Base-by-base conservation (phyloP, 2,888 invertebrate genomes). In the Latrodectus elegans region DNA sequence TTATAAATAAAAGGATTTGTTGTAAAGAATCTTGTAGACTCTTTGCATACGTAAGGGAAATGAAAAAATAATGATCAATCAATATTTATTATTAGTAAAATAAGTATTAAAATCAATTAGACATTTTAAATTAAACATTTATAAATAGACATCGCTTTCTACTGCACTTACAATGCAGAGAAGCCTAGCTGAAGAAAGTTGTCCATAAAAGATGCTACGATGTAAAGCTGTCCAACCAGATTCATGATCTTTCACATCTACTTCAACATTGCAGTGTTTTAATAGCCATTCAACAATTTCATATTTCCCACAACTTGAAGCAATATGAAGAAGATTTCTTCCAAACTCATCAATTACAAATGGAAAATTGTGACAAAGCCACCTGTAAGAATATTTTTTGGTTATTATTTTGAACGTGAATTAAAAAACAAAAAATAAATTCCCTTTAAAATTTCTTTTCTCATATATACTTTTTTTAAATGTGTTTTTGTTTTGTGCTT, bases 151-250 rank as follows among this genome's bases (percentile, higher is more conserved):
- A 38, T 38, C 4, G 6, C 3, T 6, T 6, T 38, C 11, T 55
- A 51, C 8, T 38, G 6, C 8, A 73, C 78, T 68, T 77, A 87
- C 86, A 77, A 77, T 81, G 22, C 86, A 87, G 55, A 87, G 80
- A 49, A 94, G 92, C 14, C 96, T 94, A 26, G 96, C 95, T 60
- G 94, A 94, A 91, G 95, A 94, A 89, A 97, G 94, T 91, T 96
- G 95, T 0, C 97, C 97, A 92, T 96, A 96, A 92, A 95, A 96
- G 38, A 97, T 93, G 89, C 96, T 95, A 79, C 96, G 93, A 91
- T 97, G 97, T 49, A 97, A 92, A 0, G 97, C 94, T 11, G 96
- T 96, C 92, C 96, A 96, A 0, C 95, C 95, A 0, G 95, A 95
- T 92, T 96, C 96, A 0, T 92, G 91, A 91, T 96, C 96, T 88